Conservation (phyloP, 2,113 vertebrate genomes). For the Myiopsitta monachus region DNA sequence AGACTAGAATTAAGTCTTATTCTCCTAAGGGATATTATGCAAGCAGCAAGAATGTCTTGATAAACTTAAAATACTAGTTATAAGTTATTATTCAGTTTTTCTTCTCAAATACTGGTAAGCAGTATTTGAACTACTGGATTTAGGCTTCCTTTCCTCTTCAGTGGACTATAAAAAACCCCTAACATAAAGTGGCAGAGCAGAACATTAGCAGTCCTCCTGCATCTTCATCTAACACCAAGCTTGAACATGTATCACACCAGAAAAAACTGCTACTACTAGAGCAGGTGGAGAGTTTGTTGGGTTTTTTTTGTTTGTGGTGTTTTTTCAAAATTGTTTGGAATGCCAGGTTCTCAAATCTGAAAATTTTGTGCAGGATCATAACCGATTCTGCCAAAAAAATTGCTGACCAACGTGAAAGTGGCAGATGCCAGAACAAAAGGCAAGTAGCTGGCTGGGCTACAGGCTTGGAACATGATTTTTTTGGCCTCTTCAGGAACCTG, state of each 20-base stretch:
- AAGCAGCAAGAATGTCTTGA: not conserved
- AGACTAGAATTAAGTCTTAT: not conserved
- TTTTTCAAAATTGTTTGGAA: not conserved
- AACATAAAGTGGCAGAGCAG: not conserved
- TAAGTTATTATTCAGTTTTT: not conserved
- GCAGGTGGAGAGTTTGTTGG: not conserved
- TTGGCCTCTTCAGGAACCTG: no score
- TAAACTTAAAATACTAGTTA: not conserved
- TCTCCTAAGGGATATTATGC: not conserved
- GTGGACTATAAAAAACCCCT: rapidly evolving
- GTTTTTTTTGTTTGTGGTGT: not conserved
- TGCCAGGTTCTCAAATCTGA: not conserved
- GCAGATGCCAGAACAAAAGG: not conserved
- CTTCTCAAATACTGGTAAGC: not conserved
- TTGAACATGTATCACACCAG: not conserved
- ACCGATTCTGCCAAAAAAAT: not conserved
- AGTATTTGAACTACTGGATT: not conserved
- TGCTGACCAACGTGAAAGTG: not conserved
- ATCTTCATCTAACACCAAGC: not conserved
- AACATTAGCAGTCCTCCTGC: not conserved
- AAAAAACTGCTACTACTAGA: not conserved
- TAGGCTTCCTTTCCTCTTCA: not conserved
- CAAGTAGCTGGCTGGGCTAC: not conserved
- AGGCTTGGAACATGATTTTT: not conserved
- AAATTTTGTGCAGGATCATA: not conserved